A percentile compares a stretch with the other conserved stretches of the same genome.
Evolutionary conservation across 2,797 vertebrate genomes (phyloP).

Genomic region (Cuculus canorus): DNA sequence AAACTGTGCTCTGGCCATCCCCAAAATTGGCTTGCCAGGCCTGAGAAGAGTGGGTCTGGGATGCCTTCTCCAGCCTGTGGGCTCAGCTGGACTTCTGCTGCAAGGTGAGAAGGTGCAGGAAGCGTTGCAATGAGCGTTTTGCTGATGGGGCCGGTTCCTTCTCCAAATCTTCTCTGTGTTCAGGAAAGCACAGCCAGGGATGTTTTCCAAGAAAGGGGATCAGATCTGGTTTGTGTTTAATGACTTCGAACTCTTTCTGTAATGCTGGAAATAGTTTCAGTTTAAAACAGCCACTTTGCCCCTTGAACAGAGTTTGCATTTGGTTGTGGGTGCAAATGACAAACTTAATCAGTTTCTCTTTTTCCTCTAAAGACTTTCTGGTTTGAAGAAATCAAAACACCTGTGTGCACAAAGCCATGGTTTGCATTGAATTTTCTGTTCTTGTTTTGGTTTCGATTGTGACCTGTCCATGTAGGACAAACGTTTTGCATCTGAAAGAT

Average conservation of each 20-base stretch:
- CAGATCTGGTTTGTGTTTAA: neutral
- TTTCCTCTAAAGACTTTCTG: neutral
- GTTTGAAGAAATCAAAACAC: neutral
- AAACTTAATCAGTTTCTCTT: neutral
- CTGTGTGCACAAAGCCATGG: neutral
- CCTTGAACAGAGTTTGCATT: neutral
- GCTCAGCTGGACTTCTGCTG: neutral
- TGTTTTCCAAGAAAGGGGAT: neutral
- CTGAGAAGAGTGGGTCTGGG: neutral
- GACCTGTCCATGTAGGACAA: constrained; percentile 34
- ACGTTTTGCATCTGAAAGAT: constrained; percentile 28
- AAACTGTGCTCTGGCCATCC: neutral
- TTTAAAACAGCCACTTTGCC: neutral
- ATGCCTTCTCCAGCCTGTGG: neutral
- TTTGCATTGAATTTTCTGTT: neutral
- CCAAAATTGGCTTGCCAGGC: neutral
- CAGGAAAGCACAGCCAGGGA: neutral
- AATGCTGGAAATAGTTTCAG: neutral
- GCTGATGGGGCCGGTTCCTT: neutral
- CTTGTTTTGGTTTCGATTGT: neutral
- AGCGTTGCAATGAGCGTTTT: fast-evolving
- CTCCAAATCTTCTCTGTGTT: neutral
- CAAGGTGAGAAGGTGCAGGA: fast-evolving
- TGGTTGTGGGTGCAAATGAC: neutral
- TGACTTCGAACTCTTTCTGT: neutral